These are phyloP conservation scores for Plectrocnemia conspersa DNA, from an alignment of 1,140 invertebrate species.

Conservation along the genomic window DNA sequence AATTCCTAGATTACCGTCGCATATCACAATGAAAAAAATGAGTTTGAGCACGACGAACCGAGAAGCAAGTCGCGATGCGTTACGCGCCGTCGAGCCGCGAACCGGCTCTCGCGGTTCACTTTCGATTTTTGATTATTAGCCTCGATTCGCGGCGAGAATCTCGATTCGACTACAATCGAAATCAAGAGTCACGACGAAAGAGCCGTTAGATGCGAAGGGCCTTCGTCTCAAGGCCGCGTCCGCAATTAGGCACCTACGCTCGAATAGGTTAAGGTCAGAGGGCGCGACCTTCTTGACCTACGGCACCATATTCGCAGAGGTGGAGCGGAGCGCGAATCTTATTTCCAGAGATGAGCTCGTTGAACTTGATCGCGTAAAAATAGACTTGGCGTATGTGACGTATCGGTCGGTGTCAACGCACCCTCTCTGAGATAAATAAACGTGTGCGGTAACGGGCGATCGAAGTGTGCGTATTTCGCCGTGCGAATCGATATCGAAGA, in stretches of 20 bases:
- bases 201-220: background rate
- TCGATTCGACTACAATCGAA: conserved; percentile 10
- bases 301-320: background rate
- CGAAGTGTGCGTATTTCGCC: background rate
- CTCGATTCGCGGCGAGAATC: conserved; percentile 13
- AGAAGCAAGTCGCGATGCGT: too few species aligned
- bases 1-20: too few species aligned
- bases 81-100: background rate
- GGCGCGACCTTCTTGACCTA: background rate
- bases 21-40: too few species aligned
- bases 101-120: conserved; percentile 9
- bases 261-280: too few species aligned
- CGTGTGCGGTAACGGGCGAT: background rate
- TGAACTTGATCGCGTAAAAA: conserved; percentile 15
- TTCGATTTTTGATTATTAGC: conserved; percentile 21
- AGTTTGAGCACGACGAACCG: too few species aligned
- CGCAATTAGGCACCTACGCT: background rate
- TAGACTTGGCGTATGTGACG: conserved; percentile 11
- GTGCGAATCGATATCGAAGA: background rate
- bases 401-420: conserved; percentile 6
- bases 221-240: background rate
- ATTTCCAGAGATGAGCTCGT: conserved; percentile 11
- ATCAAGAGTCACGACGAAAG: conserved; percentile 11
- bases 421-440: background rate
- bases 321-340: background rate